Base-by-base conservation (phyloP, 2,113 vertebrate species). In the Phaethon lepturus region DNA sequence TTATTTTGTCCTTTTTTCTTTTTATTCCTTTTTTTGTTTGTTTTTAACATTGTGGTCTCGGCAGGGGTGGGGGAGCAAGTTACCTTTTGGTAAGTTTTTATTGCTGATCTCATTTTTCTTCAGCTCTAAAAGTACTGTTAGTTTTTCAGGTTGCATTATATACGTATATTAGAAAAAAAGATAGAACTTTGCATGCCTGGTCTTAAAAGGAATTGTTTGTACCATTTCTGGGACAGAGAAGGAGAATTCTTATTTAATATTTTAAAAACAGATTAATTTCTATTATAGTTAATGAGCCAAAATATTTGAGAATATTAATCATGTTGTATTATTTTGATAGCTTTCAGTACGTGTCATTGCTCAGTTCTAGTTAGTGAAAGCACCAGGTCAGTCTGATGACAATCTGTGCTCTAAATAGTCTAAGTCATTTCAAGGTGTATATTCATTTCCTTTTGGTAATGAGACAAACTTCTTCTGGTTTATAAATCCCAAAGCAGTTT, bases 381-480 rank as follows among this genome's bases (percentile, higher is more conserved):
- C n/a, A 44, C 84, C 35, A 52, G 88, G 75, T 53, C 42, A 71
- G 42, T 78, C 63, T 92, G 90, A 56, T 94, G 93, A 93, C 72
- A 95, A n/a, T 97, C 79, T 90, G 60, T 95, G 53, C 87, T 29
- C 80, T 91, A 90, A 97, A 69, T 18, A 96, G 76, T 90, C 64
- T 90, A 63, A 95, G 74, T 97, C 16, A 91, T 86, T 92, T 94
- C 38, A 77, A 83, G 80, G 88, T 96, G 82, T 71, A 83, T 91
- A 59, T 56, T 96, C 72, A 59, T 95, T 97, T 95, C 91, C 97
- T 97, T 95, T 96, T 95, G 72, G 90, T 96, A 98, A 96, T 81
- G 85, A 90, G 93, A 97, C 96, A 97, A 97, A 97, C 90, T 97
- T 97, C 97, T 88, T 97, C 75, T 93, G 94, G 84, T 85, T 97